These are phyloP conservation scores for Grus americana DNA, from an alignment of 2,113 vertebrate species.

Conservation along the genomic window DNA sequence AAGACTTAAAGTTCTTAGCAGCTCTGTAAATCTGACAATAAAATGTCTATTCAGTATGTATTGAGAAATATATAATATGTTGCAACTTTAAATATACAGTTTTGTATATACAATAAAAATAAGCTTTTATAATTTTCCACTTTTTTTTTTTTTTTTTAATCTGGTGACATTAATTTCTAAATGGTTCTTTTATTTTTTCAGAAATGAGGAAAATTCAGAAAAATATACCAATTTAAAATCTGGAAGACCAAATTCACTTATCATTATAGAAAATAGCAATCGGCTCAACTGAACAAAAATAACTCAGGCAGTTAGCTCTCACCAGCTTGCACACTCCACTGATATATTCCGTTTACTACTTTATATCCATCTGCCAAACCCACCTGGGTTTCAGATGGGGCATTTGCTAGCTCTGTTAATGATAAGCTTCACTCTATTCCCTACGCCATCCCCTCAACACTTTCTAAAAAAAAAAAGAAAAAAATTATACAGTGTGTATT, in stretches of 20 bases:
- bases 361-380: conserved; percentile 75
- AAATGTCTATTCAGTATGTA: background rate
- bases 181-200: conserved; percentile 43
- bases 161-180: conserved; percentile 48
- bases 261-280: conserved; percentile 76
- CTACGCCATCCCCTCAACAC: background rate
- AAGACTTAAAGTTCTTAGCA: background rate
- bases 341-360: conserved; percentile 68
- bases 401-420: conserved; percentile 72
- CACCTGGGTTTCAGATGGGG: conserved; percentile 76
- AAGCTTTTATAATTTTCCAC: background rate
- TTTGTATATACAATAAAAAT: background rate
- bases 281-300: conserved; percentile 73
- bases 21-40: background rate
- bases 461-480: background rate
- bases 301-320: conserved; percentile 71
- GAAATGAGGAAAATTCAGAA: conserved; percentile 55
- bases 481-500: background rate
- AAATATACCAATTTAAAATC: conserved; percentile 66
- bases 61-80: background rate
- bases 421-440: conserved; percentile 54
- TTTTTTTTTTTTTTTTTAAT: background rate
- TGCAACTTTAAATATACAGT: background rate
- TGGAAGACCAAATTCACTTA: conserved; percentile 75
- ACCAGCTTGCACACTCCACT: conserved; percentile 71